Conservation (phyloP, 2,888 invertebrate species). For the Drosophila mimetica region DNA sequence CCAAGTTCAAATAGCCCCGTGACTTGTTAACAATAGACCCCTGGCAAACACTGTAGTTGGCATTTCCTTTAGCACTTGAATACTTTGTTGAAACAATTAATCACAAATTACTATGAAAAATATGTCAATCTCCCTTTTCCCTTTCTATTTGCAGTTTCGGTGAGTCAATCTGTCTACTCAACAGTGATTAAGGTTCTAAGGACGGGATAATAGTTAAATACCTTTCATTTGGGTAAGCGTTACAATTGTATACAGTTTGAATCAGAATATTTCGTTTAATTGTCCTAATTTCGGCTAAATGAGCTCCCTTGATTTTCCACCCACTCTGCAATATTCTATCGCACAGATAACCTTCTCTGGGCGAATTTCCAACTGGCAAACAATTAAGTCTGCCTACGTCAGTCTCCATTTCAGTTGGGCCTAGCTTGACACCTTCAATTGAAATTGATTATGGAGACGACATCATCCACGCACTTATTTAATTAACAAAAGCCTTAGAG, state of each 20-base stretch:
- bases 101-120: constrained; percentile 8
- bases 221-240: constrained; percentile 9
- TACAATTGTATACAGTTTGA: neutral
- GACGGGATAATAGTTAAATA: neutral
- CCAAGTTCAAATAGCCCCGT: neutral
- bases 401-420: constrained; percentile 46
- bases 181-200: constrained; percentile 1
- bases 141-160: constrained; percentile 68
- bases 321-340: neutral
- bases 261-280: neutral
- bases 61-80: constrained; percentile 32
- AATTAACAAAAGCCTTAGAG: constrained; percentile 33
- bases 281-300: constrained; percentile 1
- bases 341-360: constrained; percentile 41
- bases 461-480: constrained; percentile 41
- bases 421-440: constrained; percentile 73
- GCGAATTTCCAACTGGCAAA: constrained; percentile 8
- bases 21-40: neutral
- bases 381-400: constrained; percentile 60
- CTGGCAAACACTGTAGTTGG: constrained; percentile 2
- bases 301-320: constrained; percentile 11
- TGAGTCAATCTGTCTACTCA: constrained; percentile 51
- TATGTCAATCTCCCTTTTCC: constrained; percentile 27
- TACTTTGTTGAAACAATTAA: constrained; percentile 8
- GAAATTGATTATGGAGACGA: constrained; percentile 66